These are phyloP conservation scores for Drosophila orosa DNA, from an alignment of 1,140 invertebrate species.

Conservation along the genomic window DNA sequence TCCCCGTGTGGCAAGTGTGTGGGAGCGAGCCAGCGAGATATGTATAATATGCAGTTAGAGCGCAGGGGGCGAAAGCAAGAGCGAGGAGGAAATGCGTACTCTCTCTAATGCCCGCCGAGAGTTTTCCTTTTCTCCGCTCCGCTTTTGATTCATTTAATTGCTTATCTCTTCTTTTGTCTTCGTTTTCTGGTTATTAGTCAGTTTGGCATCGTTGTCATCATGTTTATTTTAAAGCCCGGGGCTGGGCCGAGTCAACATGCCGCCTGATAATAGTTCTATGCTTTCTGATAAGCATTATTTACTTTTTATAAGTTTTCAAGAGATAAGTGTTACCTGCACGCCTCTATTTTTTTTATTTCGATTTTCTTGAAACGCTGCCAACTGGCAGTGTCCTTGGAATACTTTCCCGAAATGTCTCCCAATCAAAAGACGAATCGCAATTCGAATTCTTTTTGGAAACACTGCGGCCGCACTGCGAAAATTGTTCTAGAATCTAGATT, in stretches of 20 bases:
- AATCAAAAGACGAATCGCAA: conserved; percentile 54
- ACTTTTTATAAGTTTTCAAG: conserved; percentile 39
- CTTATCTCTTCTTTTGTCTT: conserved; percentile 41
- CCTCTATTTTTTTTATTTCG: not conserved
- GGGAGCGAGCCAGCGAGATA: conserved; percentile 8
- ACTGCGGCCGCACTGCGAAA: conserved; percentile 46
- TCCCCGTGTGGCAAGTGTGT: conserved; percentile 21
- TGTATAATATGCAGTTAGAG: conserved; percentile 6
- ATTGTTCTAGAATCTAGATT: conserved; percentile 56
- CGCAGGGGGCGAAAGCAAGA: conserved; percentile 6
- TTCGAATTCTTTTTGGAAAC: conserved; percentile 63
- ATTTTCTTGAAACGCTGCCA: conserved; percentile 64
- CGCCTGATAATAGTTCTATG: conserved; percentile 47
- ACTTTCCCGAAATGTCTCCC: conserved; percentile 54
- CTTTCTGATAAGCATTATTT: conserved; percentile 25
- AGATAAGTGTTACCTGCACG: conserved; percentile 53
- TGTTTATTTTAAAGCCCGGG: conserved; percentile 50
- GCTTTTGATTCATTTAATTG: conserved; percentile 68
- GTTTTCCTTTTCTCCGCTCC: conserved; percentile 44
- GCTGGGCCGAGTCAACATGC: conserved; percentile 41
- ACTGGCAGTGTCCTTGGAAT: conserved; percentile 74
- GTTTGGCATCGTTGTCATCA: conserved; percentile 42
- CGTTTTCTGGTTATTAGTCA: conserved; percentile 63
- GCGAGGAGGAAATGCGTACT: conserved; percentile 10
- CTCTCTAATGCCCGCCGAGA: conserved; percentile 13